Evolutionary conservation across 2,797 vertebrate genomes (phyloP).

Genomic region (Picus viridis): DNA sequence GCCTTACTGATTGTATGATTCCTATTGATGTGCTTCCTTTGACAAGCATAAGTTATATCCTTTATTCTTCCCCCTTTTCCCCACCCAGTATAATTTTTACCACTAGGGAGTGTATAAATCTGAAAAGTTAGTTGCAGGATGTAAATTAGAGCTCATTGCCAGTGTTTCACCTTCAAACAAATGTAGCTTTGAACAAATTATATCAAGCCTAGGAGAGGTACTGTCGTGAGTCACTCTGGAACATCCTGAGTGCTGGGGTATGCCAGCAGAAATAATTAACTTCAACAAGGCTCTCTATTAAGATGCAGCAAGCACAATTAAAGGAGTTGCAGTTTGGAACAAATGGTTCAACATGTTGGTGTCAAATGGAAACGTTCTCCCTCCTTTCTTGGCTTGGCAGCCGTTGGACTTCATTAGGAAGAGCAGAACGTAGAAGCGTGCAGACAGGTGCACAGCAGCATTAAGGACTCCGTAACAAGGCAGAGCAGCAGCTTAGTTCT

Average conservation of each 20-base stretch:
- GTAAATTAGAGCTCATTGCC: constrained; percentile 26
- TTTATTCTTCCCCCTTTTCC: background rate
- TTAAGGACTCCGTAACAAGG: background rate
- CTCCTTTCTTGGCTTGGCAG: constrained; percentile 29
- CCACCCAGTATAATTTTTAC: background rate
- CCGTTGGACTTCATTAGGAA: constrained; percentile 2
- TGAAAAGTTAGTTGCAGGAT: background rate
- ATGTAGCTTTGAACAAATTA: constrained; percentile 40
- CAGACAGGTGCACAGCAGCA: constrained; percentile 39
- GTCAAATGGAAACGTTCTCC: background rate
- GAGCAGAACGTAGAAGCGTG: background rate
- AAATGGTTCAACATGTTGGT: constrained; percentile 40
- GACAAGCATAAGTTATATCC: background rate
- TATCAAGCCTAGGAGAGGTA: constrained; percentile 3
- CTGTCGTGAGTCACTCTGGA: constrained; percentile 38
- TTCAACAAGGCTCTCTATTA: constrained; percentile 33
- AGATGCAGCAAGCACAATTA: constrained; percentile 1
- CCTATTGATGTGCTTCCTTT: background rate
- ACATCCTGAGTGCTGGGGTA: constrained; percentile 44
- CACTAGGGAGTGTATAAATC: background rate
- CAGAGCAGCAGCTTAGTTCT: constrained; percentile 3
- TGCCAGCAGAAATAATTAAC: constrained; percentile 57
- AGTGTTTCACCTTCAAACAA: constrained; percentile 36
- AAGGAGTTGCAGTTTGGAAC: constrained; percentile 38
- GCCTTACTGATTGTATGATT: background rate